These are phyloP conservation scores for Psittacus erithacus DNA, from an alignment of 2,113 vertebrate species.

Conservation along the genomic window DNA sequence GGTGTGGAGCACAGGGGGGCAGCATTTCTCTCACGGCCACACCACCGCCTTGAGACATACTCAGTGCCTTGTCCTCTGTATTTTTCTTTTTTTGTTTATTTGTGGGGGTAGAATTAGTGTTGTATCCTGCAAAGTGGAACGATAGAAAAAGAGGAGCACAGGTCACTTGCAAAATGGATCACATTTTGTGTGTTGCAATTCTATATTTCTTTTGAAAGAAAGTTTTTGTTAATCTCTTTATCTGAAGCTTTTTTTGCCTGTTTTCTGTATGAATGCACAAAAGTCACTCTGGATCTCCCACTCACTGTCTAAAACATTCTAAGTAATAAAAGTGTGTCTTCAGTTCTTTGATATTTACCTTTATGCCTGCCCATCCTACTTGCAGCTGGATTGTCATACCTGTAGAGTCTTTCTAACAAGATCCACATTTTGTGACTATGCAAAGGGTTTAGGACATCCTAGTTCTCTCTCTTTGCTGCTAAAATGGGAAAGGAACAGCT, in stretches of 20 bases:
- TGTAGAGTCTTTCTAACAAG: neutral
- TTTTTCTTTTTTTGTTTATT: neutral
- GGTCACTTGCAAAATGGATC: neutral
- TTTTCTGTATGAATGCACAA: neutral
- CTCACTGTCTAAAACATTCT: neutral
- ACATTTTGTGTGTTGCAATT: neutral
- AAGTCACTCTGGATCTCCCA: neutral
- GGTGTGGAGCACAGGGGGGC: neutral
- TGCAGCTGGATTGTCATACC: neutral
- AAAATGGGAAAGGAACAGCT: neutral
- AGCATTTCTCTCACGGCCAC: neutral
- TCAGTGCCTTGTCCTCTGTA: neutral
- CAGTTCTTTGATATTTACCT: neutral
- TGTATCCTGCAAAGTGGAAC: neutral
- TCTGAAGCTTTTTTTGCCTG: neutral
- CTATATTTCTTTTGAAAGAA: neutral
- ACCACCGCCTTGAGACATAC: neutral
- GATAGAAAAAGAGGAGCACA: neutral
- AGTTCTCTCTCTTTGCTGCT: neutral
- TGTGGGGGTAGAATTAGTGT: neutral
- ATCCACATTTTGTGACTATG: neutral
- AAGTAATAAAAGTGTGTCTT: neutral
- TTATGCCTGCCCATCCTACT: neutral
- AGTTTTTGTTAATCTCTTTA: neutral
- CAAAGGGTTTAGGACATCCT: neutral